phyloP scores from a whole-genome alignment of 1,140 invertebrate genomes.

The Portunus trituberculatus region DNA sequence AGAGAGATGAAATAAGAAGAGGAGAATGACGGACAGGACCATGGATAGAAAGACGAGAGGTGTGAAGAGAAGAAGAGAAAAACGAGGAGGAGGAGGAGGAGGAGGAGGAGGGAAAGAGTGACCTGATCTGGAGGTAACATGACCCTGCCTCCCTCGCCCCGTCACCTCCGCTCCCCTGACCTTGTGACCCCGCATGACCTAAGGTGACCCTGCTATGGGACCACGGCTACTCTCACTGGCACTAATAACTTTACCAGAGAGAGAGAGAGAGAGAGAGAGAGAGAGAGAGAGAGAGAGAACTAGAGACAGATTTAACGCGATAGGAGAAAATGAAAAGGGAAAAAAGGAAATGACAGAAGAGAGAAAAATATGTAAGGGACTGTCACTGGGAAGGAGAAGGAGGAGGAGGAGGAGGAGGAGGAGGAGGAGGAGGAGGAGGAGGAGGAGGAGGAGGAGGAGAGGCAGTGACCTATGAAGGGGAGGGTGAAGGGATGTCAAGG shows the following conservation, averaged over 20 bases:
- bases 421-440: neutral
- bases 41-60: no score
- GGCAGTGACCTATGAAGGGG: neutral
- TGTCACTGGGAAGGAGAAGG: neutral
- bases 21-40: no score
- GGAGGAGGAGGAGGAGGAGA: neutral
- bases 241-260: constrained; percentile 35
- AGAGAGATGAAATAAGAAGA: no score
- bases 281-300: neutral
- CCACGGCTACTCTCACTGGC: neutral
- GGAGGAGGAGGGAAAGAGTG: neutral
- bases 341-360: neutral
- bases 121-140: constrained; percentile 29
- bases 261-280: neutral
- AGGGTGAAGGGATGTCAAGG: neutral
- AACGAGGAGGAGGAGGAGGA: no score
- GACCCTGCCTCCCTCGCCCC: constrained; percentile 7
- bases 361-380: neutral
- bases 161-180: neutral
- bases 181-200: constrained; percentile 16
- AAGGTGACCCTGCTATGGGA: constrained; percentile 58
- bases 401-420: no score
- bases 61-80: no score
- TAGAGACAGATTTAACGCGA: neutral
- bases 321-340: no score